Base-by-base conservation (phyloP, 2,888 invertebrate species). In the Plagiodera versicolora region DNA sequence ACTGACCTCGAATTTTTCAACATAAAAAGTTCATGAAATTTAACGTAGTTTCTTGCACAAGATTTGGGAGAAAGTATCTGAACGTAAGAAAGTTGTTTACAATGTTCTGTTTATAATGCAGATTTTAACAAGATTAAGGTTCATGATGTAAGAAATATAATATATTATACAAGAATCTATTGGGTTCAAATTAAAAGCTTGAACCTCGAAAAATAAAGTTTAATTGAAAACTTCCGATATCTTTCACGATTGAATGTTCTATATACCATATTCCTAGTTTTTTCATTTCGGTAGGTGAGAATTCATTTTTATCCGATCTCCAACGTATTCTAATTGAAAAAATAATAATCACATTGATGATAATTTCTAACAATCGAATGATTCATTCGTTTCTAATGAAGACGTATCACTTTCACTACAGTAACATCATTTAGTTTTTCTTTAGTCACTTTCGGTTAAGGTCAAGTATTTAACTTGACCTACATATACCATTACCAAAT, bases 381-480 rank as follows among this genome's bases (percentile, higher is more conserved):
- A 39, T 14, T 39, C 39, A 39, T 39, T 14, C n/a, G 6, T 2
- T 39, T 8, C 39, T 30, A 28, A 17, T 35, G 10, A 18, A 11
- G 6, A 24, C 35, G 11, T 18, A 24, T 44, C 53, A 54, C 61
- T 61, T 61, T 61, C 61, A 48, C 61, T 54, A 14, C 20, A 47
- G 30, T 56, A 53, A 53, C 56, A 48, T 47, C 28, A 30, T 44
- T 50, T 50, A 5, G 24, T 24, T 32, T 61, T 44, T 48, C 32
- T 14, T 39, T 14, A 11, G 17, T 10, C 14, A 46, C 30, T 30
- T 24, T 57, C 51, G 51, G 54, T 58, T 51, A 62, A 62, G 58
- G 61, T 58, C 61, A 61, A 61, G 57, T 52, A 28, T 62, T 55
- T 51, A 58, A 62, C 61, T 62, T 58, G 61, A 62, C 61, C 57